phyloP scores from a whole-genome alignment of 2,888 invertebrate species.

The Acleris sparsana region DNA sequence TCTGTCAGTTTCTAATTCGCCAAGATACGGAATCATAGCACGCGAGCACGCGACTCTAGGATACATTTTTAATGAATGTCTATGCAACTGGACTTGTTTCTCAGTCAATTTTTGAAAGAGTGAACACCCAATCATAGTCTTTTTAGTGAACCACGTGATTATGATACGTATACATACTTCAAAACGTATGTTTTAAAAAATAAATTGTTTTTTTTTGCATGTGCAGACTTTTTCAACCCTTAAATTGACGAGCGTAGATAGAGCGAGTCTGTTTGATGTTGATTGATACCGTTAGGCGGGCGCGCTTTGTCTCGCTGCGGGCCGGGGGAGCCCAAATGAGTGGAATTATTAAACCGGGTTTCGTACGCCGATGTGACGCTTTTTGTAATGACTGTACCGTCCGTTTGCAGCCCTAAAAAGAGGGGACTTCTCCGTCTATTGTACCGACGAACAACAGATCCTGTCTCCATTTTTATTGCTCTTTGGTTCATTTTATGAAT shows the following conservation, averaged over 20 bases:
- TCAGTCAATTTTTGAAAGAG: no score
- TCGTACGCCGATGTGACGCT: slow-evolving; percentile 75
- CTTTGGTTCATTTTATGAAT: slow-evolving; percentile 41
- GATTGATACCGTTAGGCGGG: slow-evolving; percentile 82
- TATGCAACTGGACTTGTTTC: no score
- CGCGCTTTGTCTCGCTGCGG: slow-evolving; percentile 73
- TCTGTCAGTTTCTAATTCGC: no score
- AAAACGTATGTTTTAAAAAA: no score
- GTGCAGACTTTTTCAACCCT: slow-evolving; percentile 53
- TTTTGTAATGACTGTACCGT: slow-evolving; percentile 79
- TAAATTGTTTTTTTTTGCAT: not conserved
- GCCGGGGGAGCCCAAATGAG: slow-evolving; percentile 76
- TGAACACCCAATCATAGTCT: no score
- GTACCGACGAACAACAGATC: slow-evolving; percentile 54
- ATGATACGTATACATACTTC: no score
- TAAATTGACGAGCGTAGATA: slow-evolving; percentile 50
- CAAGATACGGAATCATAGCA: no score
- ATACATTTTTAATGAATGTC: no score
- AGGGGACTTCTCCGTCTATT: slow-evolving; percentile 59
- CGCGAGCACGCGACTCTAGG: no score
- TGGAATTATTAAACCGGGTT: slow-evolving; percentile 80
- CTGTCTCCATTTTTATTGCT: slow-evolving; percentile 54
- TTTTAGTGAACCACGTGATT: no score
- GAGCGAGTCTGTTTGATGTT: slow-evolving; percentile 79
- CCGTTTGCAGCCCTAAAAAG: slow-evolving; percentile 45